These are phyloP conservation scores for Polymixis lichenea DNA, from an alignment of 2,888 invertebrate species.

Conservation along the genomic window DNA sequence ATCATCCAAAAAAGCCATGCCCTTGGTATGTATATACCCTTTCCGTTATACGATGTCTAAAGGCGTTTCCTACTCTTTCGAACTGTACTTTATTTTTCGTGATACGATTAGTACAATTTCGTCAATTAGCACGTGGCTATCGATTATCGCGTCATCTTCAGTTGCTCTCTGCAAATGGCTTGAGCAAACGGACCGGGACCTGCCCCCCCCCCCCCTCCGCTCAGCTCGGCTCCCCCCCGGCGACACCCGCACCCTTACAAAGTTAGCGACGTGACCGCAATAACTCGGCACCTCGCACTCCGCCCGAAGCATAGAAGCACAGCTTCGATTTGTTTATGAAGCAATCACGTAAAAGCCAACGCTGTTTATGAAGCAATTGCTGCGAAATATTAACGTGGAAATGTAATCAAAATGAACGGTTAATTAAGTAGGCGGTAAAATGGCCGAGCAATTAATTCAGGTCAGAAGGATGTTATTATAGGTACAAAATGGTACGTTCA, in stretches of 20 bases:
- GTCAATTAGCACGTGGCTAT: constrained; percentile 57
- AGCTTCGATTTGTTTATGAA: constrained; percentile 56
- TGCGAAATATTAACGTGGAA: constrained; percentile 32
- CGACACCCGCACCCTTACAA: constrained; percentile 59
- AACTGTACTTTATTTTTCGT: constrained; percentile 1
- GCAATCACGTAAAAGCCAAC: constrained; percentile 49
- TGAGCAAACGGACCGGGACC: constrained; percentile 33
- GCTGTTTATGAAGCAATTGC: constrained; percentile 50
- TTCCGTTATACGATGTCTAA: no score
- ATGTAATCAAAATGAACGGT: constrained; percentile 49
- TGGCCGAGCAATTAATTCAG: constrained; percentile 37
- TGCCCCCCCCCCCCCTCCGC: not conserved
- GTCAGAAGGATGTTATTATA: constrained; percentile 26
- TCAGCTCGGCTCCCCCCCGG: not conserved
- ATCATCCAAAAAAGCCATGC: no score
- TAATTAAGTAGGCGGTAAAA: constrained; percentile 41
- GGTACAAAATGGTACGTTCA: not conserved
- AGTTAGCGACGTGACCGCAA: constrained; percentile 75
- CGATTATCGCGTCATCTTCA: constrained; percentile 56
- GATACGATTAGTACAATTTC: constrained; percentile 3
- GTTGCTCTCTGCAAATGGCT: constrained; percentile 19
- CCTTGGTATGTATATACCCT: no score
- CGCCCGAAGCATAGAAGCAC: constrained; percentile 40
- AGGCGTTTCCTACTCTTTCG: not conserved
- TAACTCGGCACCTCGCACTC: constrained; percentile 62